Percentiles rank a stretch among this genome's conserved stretches.
phyloP scores from a whole-genome alignment of 2,797 vertebrate species.

The Phataginus tricuspis region DNA sequence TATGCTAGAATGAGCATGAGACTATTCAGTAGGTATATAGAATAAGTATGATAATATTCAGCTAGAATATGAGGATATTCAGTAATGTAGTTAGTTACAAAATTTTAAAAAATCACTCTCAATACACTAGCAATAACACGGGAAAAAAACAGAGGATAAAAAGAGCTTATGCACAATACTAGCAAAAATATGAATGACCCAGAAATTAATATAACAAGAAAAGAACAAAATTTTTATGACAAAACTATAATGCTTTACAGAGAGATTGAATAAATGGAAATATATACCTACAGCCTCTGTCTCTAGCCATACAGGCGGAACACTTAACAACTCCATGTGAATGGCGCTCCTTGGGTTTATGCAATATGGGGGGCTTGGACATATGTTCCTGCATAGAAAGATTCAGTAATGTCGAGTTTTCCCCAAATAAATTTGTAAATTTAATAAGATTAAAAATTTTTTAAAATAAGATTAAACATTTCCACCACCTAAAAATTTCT shows the following conservation, averaged over 20 bases:
- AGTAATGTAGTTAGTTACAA: background rate
- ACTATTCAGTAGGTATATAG: too few relatives aligned
- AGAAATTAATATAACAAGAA: background rate
- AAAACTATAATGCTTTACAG: background rate
- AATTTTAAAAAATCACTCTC: background rate
- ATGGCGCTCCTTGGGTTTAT: background rate
- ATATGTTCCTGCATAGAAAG: background rate
- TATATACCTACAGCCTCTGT: background rate
- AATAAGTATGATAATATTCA: too few relatives aligned
- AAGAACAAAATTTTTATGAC: background rate
- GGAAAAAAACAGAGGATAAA: background rate
- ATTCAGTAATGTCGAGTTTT: background rate
- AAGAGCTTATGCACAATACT: background rate
- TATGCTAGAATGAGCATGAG: background rate
- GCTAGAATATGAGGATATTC: background rate
- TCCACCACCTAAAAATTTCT: background rate
- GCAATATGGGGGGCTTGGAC: background rate
- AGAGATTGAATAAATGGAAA: background rate
- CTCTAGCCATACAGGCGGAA: background rate
- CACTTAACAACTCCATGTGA: background rate
- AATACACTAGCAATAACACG: background rate
- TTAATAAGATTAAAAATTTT: background rate
- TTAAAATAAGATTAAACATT: background rate
- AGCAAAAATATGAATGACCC: slow-evolving; percentile 7
- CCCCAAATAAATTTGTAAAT: background rate